Percentiles rank a stretch among this genome's conserved stretches.
Evolutionary conservation across 2,888 invertebrate genomes (phyloP).

Genomic region (Philereme transversata): DNA sequence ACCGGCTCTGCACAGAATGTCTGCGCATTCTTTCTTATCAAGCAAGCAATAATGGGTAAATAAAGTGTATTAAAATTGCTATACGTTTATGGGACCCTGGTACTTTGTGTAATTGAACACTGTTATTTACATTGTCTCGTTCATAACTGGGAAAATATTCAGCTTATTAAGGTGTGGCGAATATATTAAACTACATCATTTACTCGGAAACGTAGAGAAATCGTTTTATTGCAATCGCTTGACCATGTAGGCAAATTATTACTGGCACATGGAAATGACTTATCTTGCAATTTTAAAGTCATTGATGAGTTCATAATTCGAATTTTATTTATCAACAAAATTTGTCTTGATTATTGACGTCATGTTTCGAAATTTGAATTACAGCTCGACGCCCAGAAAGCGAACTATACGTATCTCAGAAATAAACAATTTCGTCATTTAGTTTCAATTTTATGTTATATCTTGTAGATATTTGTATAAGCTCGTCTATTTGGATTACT

Average conservation of each 20-base stretch:
- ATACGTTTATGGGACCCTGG: conserved; percentile 56
- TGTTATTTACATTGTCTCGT: conserved; percentile 39
- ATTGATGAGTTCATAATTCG: conserved; percentile 1
- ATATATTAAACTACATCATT: conserved; percentile 25
- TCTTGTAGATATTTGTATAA: conserved; percentile 68
- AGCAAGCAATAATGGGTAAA: conserved; percentile 62
- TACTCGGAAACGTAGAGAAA: conserved; percentile 19
- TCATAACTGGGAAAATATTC: conserved; percentile 34
- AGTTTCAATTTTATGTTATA: conserved; percentile 66
- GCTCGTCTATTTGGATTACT: conserved; percentile 67
- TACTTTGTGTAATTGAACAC: conserved; percentile 56
- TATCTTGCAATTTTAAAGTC: not conserved
- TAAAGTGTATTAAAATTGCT: conserved; percentile 60
- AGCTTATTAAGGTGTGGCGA: conserved; percentile 20
- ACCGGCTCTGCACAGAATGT: conserved; percentile 65
- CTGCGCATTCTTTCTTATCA: conserved; percentile 80
- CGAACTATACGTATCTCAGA: conserved; percentile 39
- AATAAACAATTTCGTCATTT: conserved; percentile 52
- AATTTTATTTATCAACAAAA: not conserved
- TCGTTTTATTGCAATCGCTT: conserved; percentile 19
- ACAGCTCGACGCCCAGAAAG: conserved; percentile 14
- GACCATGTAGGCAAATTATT: conserved; percentile 3
- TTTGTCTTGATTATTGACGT: not conserved
- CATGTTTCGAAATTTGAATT: conserved; percentile 16
- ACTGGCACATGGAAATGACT: conserved; percentile 1